Base-by-base conservation (phyloP, 1,140 invertebrate species). In the Drosophila pachea region DNA sequence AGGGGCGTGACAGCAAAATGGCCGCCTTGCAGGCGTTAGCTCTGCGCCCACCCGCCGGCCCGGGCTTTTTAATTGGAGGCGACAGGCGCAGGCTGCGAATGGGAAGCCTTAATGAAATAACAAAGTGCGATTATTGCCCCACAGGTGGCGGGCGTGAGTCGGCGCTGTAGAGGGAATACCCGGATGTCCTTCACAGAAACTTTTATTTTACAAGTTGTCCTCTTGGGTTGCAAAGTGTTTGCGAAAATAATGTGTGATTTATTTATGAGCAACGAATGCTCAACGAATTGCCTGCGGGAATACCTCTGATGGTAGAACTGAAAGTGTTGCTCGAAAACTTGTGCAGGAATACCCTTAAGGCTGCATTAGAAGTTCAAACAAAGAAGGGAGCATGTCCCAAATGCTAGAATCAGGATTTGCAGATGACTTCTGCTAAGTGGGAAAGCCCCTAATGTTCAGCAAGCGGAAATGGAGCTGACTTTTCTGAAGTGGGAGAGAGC, bases 71-170 rank as follows among this genome's bases (percentile, higher is more conserved):
- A 74, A 71, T 70, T 74, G 52, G 49, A 35, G 36, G 72, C 53
- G 72, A 71, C 68, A 74, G 68, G 40, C 60, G 45, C 8, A 50
- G 29, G 49, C 22, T 43, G 47, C 22, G 11, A 66, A 82, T 64
- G 53, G 61, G 69, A 68, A 64, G 52, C 47, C 38, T 64, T 74
- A 58, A 82, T 77, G 65, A 72, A 75, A 78, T 70, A 65, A 75
- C 58, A 68, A 63, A 68, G 60, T 64, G 66, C 65, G 66, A 76
- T 79, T 79, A 79, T 60, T 53, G 14, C 9, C 66, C 50, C 8
- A 7, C 48, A 52, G 62, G 35, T 12, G 59, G 36, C n/a, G 43
- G 33, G 31, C 29, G 35, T 45, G 33, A 69, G 54, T 62, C 42
- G 43, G 33, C 38, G 32, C 12, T 4, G 22, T 16, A 9, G 14